Conservation (phyloP, 2,113 vertebrate species). For the Strix aluco region DNA sequence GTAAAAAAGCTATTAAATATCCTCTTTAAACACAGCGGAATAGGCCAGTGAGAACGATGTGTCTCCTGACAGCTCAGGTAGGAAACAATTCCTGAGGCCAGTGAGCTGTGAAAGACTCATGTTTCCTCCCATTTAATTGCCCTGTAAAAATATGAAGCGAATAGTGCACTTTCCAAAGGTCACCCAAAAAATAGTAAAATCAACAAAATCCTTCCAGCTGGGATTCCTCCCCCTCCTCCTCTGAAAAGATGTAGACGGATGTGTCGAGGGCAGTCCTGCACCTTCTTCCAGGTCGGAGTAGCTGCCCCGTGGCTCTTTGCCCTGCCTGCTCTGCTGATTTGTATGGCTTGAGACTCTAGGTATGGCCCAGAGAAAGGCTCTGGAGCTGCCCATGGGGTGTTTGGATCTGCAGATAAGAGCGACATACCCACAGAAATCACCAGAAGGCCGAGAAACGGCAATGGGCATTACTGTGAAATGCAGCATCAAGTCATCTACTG, state of each 20-base stretch:
- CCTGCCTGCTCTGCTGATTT: not conserved
- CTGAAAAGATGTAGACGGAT: not conserved
- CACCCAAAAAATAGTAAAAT: not conserved
- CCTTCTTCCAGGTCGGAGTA: not conserved
- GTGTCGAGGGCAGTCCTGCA: not conserved
- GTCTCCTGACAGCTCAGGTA: conserved; percentile 35
- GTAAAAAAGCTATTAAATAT: conserved; percentile 14
- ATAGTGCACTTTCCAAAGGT: conserved; percentile 1
- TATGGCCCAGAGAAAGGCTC: not conserved
- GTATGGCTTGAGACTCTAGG: no score
- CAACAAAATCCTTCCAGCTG: not conserved
- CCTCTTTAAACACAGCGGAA: not conserved
- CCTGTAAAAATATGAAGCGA: not conserved
- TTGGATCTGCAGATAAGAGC: not conserved
- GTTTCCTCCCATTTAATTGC: conserved; percentile 40
- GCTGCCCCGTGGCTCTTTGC: not conserved
- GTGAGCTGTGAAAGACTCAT: conserved; percentile 45
- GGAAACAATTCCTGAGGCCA: conserved; percentile 2
- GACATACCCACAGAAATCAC: not conserved
- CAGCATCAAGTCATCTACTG: not conserved
- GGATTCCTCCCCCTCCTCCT: not conserved
- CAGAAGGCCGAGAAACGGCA: not conserved
- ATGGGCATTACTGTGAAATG: not conserved
- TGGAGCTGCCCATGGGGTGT: not conserved
- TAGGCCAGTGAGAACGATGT: not conserved